phyloP scores from a whole-genome alignment of 2,113 vertebrate genomes.

The Corynorhinus townsendii region DNA sequence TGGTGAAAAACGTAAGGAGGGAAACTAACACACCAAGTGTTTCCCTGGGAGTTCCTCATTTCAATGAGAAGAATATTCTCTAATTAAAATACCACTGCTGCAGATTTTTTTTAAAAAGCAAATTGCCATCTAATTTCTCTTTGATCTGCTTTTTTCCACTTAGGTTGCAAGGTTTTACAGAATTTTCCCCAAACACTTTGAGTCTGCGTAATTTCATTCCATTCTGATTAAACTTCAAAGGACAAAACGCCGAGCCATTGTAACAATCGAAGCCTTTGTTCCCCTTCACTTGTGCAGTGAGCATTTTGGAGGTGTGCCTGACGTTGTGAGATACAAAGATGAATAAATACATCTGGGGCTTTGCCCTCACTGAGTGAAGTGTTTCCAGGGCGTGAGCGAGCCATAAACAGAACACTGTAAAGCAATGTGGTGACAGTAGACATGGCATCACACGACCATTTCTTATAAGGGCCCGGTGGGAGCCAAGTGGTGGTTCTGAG shows the following conservation, averaged over 20 bases:
- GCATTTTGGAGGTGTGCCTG: background rate
- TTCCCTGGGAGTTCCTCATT: constrained; percentile 56
- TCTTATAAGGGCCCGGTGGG: background rate
- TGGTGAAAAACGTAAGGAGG: background rate
- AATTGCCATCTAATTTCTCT: constrained; percentile 61
- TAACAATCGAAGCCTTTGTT: constrained; percentile 8
- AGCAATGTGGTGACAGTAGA: background rate
- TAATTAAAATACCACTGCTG: constrained; percentile 59
- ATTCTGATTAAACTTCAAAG: constrained; percentile 59
- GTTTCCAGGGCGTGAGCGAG: background rate
- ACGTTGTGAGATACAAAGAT: background rate
- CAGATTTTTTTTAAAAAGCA: constrained; percentile 36
- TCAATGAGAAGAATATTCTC: constrained; percentile 48
- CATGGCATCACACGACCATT: background rate
- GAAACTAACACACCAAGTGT: background rate
- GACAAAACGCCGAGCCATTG: background rate
- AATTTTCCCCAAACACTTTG: constrained; percentile 51
- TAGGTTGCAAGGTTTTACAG: constrained; percentile 58
- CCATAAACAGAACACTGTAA: background rate
- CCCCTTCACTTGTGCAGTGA: background rate
- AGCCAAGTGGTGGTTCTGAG: background rate
- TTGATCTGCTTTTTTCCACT: constrained; percentile 61
- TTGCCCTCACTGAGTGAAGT: background rate
- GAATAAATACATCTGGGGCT: background rate
- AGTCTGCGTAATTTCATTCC: constrained; percentile 55